These are phyloP conservation scores for Agrotis exclamationis DNA, from an alignment of 2,888 invertebrate species.

Conservation along the genomic window DNA sequence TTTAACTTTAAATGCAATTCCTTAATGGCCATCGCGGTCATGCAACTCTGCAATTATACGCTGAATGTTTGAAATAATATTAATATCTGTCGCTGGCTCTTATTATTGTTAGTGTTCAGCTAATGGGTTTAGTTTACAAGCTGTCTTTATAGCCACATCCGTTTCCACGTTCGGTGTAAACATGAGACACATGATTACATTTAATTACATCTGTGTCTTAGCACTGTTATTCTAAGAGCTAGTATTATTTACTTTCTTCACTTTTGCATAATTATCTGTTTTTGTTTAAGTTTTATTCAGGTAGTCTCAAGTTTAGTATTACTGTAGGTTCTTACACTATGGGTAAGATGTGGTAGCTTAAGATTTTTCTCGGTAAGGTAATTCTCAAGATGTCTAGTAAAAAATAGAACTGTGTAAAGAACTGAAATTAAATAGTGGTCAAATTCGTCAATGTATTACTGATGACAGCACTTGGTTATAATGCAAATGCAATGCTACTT, in stretches of 20 bases:
- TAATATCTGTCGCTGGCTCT: slow-evolving; percentile 36
- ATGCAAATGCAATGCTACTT: background rate
- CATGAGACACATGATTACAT: slow-evolving; percentile 33
- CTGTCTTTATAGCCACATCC: slow-evolving; percentile 42
- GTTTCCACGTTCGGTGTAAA: slow-evolving; percentile 44
- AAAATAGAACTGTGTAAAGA: background rate
- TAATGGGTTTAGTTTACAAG: slow-evolving; percentile 38
- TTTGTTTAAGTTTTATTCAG: slow-evolving; percentile 15
- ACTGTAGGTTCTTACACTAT: background rate
- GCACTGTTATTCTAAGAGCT: slow-evolving; percentile 23
- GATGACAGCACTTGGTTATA: background rate
- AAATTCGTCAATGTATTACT: background rate
- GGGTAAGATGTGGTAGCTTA: too few relatives aligned
- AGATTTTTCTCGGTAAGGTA: background rate
- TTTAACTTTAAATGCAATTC: slow-evolving; percentile 34
- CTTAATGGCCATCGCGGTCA: slow-evolving; percentile 32
- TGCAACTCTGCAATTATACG: slow-evolving; percentile 42
- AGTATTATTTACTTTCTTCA: slow-evolving; percentile 23
- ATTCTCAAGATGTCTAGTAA: background rate
- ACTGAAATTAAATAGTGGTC: background rate
- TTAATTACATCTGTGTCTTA: slow-evolving; percentile 27
- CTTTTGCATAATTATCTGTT: background rate
- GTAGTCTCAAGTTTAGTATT: background rate
- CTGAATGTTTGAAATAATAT: slow-evolving; percentile 35
- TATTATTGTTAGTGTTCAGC: slow-evolving; percentile 42